Base-by-base conservation (phyloP, 2,797 vertebrate genomes). In the Gobionotothen gibberifrons region DNA sequence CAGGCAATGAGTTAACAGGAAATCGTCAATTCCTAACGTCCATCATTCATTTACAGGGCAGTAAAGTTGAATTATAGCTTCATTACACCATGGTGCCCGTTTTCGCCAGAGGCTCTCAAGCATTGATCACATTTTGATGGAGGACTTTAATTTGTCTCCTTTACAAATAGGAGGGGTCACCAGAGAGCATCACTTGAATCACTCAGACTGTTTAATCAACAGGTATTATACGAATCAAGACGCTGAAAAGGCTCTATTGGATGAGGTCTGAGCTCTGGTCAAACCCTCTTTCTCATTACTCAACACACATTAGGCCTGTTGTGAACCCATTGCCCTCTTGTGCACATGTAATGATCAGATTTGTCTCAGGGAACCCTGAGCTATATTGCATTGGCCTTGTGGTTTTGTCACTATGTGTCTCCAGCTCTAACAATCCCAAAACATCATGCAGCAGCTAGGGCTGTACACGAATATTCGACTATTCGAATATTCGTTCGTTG, bases 111-210 rank as follows among this genome's bases (percentile, higher is more conserved):
- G 88, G 89, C 89, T 86, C 74, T 68, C 66, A 77, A 79, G 85
- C 89, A 93, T 92, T 87, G 91, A 93, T 93, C 89, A 86, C 81
- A 87, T 84, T 92, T 89, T 92, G 89, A 93, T 87, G 83, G 86
- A 87, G 74, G 72, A 79, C 86, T 92, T 93, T 88, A 84, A 92
- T 93, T 93, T 92, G 87, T 92, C 92, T 93, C 84, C 81, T 77
- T 92, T 90, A 90, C 85, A 91, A 92, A 91, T 87, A 79, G 80
- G 67, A 75, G 80, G 72, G 90, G 83, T 92, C 92, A 92, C 69
- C 79, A 58, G 66, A 86, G 84, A 90, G 83, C 73, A 84, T 83
- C 68, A 19, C 82, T 61, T 69, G 84, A 83, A 90, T 89, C 81
- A 83, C 77, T 87, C 69, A 80, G 48, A 46, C 72, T 73, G 72